A percentile compares a stretch with the other conserved stretches of the same genome.
Evolutionary conservation across 2,888 invertebrate genomes (phyloP).

Genomic region (Dynastes tityus): DNA sequence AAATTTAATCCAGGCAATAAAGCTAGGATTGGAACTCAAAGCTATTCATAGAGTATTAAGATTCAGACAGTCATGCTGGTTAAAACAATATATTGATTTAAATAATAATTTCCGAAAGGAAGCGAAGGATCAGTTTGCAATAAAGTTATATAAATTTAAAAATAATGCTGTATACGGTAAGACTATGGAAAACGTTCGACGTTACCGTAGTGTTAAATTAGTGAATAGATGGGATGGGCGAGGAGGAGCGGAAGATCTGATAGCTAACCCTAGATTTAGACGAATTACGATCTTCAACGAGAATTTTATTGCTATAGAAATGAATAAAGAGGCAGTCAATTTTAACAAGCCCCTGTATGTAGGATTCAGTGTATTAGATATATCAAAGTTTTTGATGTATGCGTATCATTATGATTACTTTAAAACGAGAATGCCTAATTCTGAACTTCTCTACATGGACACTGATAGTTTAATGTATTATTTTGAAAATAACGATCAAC

Average conservation of each 20-base stretch:
- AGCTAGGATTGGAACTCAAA: slow-evolving; percentile 14
- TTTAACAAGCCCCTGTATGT: too few relatives aligned
- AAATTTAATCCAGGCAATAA: slow-evolving; percentile 19
- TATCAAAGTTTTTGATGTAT: neutral
- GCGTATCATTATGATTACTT: neutral
- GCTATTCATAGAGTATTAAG: slow-evolving; percentile 24
- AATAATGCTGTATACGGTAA: neutral
- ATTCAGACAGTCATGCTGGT: slow-evolving; percentile 27
- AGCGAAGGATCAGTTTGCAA: neutral
- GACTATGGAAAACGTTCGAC: too few relatives aligned
- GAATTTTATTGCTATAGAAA: too few relatives aligned
- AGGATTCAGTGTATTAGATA: neutral
- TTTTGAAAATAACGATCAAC: neutral
- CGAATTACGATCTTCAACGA: too few relatives aligned
- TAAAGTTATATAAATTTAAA: neutral
- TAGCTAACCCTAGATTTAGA: neutral
- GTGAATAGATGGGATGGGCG: neutral
- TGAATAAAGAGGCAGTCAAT: too few relatives aligned
- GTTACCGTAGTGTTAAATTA: too few relatives aligned
- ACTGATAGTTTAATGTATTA: slow-evolving; percentile 14
- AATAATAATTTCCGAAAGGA: neutral
- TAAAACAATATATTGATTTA: neutral
- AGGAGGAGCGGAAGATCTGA: neutral
- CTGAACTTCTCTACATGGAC: neutral
- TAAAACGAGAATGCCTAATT: neutral